phyloP scores from a whole-genome alignment of 1,140 invertebrate species.

The Sinonovacula constricta region DNA sequence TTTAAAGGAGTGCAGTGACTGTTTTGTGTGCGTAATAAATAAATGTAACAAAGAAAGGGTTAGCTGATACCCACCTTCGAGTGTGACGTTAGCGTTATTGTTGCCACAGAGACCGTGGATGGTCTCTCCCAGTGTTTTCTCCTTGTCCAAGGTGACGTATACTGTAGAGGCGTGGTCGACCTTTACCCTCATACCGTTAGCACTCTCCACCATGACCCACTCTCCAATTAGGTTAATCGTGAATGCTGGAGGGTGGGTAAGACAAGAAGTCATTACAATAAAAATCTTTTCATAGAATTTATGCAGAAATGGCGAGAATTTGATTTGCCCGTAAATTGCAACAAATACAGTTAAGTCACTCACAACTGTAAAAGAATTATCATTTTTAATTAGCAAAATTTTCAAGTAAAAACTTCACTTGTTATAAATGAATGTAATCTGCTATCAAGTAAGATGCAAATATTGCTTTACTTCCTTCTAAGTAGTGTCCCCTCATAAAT shows the following conservation, averaged over 20 bases:
- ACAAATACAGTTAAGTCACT: too few species aligned
- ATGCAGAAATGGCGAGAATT: too few species aligned
- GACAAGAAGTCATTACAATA: too few species aligned
- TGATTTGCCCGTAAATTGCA: too few species aligned
- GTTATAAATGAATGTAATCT: too few species aligned
- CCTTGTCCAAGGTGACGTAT: slow-evolving; percentile 34
- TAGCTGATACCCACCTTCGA: neutral
- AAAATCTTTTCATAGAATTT: too few species aligned
- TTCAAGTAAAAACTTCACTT: too few species aligned
- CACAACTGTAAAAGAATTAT: too few species aligned
- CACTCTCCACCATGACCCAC: slow-evolving; percentile 8
- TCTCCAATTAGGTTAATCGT: slow-evolving; percentile 10
- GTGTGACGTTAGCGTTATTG: slow-evolving; percentile 20
- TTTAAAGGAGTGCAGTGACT: neutral
- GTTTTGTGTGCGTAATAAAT: neutral
- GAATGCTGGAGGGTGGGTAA: slow-evolving; percentile 8
- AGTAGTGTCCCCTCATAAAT: too few species aligned
- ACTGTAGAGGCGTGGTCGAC: slow-evolving; percentile 34
- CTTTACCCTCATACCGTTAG: slow-evolving; percentile 31
- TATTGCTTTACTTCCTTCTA: too few species aligned
- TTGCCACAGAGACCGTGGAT: slow-evolving; percentile 53
- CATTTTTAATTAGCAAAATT: too few species aligned
- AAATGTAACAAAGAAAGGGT: neutral
- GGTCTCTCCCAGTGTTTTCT: neutral
- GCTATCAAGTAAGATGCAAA: too few species aligned